Conservation (phyloP, 1,140 invertebrate species). For the Wasmannia auropunctata region DNA sequence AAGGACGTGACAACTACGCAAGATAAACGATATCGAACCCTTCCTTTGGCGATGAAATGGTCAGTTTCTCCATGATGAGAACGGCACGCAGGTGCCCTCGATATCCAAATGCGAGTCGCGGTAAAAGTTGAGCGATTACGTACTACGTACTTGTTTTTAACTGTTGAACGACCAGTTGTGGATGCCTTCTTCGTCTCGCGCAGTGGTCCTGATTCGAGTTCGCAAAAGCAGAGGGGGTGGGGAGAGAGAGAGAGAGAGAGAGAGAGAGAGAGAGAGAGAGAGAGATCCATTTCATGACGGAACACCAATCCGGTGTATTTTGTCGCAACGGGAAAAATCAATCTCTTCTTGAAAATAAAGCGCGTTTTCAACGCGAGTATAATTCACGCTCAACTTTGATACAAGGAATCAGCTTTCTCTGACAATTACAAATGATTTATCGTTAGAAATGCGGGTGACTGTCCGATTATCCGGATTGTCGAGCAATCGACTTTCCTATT, state of each 20-base stretch:
- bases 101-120: constrained; percentile 75
- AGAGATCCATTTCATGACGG: background rate
- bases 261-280: too few species aligned
- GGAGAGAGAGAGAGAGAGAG: too few species aligned
- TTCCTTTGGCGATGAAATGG: constrained; percentile 35
- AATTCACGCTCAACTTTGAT: constrained; percentile 21
- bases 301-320: background rate
- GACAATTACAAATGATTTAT: constrained; percentile 49
- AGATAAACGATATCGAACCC: constrained; percentile 37
- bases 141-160: constrained; percentile 50
- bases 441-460: constrained; percentile 31
- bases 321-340: background rate
- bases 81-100: constrained; percentile 70
- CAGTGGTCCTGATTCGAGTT: constrained; percentile 5
- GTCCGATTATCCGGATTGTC: constrained; percentile 20
- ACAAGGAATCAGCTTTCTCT: constrained; percentile 28
- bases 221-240: background rate
- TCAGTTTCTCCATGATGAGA: constrained; percentile 61
- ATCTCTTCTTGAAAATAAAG: background rate
- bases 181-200: background rate
- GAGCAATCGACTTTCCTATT: constrained; percentile 8
- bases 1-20: background rate
- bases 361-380: background rate
- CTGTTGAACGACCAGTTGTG: constrained; percentile 2
- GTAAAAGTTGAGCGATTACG: constrained; percentile 76